Conservation (phyloP, 2,888 invertebrate species). For the Gortyna flavago region DNA sequence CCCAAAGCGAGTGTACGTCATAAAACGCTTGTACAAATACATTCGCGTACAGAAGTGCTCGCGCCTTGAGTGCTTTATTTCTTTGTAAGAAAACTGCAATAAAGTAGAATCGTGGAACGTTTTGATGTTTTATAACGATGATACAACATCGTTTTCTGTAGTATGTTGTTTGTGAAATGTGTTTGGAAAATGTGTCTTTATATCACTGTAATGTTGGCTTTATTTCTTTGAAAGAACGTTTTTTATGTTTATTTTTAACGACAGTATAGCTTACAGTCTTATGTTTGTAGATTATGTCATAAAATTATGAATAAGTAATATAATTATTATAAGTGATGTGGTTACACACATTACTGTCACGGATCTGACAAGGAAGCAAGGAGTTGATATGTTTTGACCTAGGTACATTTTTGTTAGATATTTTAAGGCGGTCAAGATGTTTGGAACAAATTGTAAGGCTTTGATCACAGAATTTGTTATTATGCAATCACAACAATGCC, state of each 20-base stretch:
- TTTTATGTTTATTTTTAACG: neutral
- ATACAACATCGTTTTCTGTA: slow-evolving; percentile 48
- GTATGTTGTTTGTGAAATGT: slow-evolving; percentile 29
- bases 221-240: neutral
- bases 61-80: slow-evolving; percentile 53
- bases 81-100: slow-evolving; percentile 61
- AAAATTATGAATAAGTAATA: too few species aligned
- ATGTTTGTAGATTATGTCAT: neutral
- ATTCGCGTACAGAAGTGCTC: slow-evolving; percentile 47
- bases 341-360: neutral
- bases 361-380: neutral
- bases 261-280: neutral
- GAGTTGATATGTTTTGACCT: neutral
- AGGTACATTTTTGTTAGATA: neutral
- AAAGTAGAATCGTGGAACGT: slow-evolving; percentile 57
- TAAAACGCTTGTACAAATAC: slow-evolving; percentile 55
- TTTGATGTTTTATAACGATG: slow-evolving; percentile 50
- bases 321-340: neutral
- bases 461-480: neutral
- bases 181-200: slow-evolving; percentile 22
- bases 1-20: slow-evolving; percentile 38
- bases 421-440: neutral
- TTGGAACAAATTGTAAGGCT: neutral
- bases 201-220: slow-evolving; percentile 1
- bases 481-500: too few species aligned